Percentiles rank a stretch among this genome's conserved stretches.
Evolutionary conservation across 2,113 vertebrate genomes (phyloP).

Genomic region (Candoia aspera): DNA sequence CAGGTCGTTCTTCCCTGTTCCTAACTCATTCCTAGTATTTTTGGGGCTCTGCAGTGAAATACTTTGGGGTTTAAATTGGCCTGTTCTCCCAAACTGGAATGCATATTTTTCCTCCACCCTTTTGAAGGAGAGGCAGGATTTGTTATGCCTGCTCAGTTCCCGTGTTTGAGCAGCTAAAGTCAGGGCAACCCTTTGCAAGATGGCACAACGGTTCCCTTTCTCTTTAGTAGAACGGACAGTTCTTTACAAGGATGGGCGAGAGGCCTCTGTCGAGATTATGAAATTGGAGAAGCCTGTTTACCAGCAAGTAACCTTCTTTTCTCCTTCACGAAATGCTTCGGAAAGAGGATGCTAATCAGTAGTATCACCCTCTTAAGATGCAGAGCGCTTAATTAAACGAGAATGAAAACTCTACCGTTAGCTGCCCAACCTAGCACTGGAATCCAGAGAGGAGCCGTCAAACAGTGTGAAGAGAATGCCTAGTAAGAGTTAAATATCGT

Average conservation of each 20-base stretch:
- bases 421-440: background rate
- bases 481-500: slow-evolving; percentile 37
- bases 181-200: background rate
- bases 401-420: slow-evolving; percentile 5
- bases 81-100: background rate
- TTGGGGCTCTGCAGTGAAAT: background rate
- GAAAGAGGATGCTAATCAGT: slow-evolving; percentile 24
- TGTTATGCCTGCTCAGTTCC: background rate
- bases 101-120: background rate
- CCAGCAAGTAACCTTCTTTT: slow-evolving; percentile 32
- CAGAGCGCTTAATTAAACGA: slow-evolving; percentile 33
- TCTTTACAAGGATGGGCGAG: background rate
- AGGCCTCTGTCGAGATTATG: background rate
- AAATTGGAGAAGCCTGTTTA: slow-evolving; percentile 17
- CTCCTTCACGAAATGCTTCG: slow-evolving; percentile 19
- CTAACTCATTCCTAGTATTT: background rate
- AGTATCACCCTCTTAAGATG: slow-evolving; percentile 17
- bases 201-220: background rate
- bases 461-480: slow-evolving; percentile 14
- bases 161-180: background rate
- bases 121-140: background rate
- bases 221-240: background rate
- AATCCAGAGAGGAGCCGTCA: slow-evolving; percentile 4
- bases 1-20: background rate
- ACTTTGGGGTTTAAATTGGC: background rate